Evolutionary conservation across 2,888 invertebrate species (phyloP), one percentile per base, ranked within the genome.

Genomic region (Artemia sinica): DNA sequence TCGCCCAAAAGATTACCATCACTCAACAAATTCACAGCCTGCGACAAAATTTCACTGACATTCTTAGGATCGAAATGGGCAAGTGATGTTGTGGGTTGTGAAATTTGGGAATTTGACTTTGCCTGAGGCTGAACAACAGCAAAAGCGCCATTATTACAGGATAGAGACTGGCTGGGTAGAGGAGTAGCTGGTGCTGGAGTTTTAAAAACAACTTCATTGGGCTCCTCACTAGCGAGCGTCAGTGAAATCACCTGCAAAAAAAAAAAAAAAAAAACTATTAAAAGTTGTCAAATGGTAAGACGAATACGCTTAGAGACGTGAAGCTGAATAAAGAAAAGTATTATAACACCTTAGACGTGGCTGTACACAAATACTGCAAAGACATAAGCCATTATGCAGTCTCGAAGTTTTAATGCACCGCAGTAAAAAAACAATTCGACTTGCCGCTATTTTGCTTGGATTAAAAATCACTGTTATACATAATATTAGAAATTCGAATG

Each of bases 131-230:
- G 58, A 58, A 58, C 58, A n/a, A 58, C 58, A 8, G 58, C 58
- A 10, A 58, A 58, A 10, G 71, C 67, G 28, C 70, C 69, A 49
- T 66, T 69, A 49, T 70, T 69, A 49, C 70, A 71, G 14, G 49
- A 51, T 65, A 63, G 41, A 28, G 66, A 52, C 66, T 68, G 69
- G 67, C 49, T 66, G 66, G 63, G 65, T 48, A 50, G 50, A 41
- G 68, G n/a, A 14, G 51, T 70, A 72, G 75, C 66, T 69, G 68
- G 13, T 77, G 73, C 80, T 76, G 74, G 78, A 77, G 84, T 84
- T 74, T 82, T 81, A 73, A 86, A 78, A 72, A 85, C 81, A 74
- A 87, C 84, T 78, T 89, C 87, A 76, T 87, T 87, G 49, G 84
- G 81, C 76, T 86, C 85, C 69, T 82, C 80, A 73, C 84, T 84